Evolutionary conservation across 2,113 vertebrate species (phyloP).

Genomic region (Opisthocomus hoazin): DNA sequence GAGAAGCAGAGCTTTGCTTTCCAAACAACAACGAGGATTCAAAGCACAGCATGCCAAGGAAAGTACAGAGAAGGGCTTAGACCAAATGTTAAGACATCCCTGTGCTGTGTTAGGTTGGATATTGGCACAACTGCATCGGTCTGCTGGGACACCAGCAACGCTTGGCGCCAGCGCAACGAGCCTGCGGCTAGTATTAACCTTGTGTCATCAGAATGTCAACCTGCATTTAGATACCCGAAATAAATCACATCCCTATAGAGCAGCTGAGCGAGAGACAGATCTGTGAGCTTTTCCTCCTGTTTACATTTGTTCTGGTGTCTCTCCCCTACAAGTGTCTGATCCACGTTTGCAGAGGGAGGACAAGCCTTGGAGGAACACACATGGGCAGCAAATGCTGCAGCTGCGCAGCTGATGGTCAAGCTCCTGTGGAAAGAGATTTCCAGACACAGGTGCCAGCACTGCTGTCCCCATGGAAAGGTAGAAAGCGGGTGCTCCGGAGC

Average conservation of each 20-base stretch:
- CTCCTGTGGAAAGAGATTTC: background rate
- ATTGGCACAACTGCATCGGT: background rate
- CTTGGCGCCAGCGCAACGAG: background rate
- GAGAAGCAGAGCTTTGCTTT: background rate
- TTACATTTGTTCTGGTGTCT: background rate
- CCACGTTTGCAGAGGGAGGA: background rate
- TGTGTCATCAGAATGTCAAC: background rate
- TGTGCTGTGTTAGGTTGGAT: background rate
- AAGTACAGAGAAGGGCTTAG: background rate
- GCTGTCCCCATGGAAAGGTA: background rate
- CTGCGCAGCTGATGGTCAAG: background rate
- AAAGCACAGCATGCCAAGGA: accelerated
- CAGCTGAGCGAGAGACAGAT: background rate
- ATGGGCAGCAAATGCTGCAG: conserved; percentile 30
- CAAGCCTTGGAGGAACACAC: background rate
- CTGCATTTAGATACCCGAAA: background rate
- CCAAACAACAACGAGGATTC: background rate
- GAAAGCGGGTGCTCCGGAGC: background rate
- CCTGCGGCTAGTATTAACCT: background rate
- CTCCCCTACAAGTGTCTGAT: background rate
- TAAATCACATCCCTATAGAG: background rate
- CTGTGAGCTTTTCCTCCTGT: background rate
- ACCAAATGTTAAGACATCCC: background rate
- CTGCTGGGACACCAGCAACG: background rate
- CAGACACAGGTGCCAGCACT: background rate